Base-by-base conservation (phyloP, 2,888 invertebrate genomes). In the Amiota minor region DNA sequence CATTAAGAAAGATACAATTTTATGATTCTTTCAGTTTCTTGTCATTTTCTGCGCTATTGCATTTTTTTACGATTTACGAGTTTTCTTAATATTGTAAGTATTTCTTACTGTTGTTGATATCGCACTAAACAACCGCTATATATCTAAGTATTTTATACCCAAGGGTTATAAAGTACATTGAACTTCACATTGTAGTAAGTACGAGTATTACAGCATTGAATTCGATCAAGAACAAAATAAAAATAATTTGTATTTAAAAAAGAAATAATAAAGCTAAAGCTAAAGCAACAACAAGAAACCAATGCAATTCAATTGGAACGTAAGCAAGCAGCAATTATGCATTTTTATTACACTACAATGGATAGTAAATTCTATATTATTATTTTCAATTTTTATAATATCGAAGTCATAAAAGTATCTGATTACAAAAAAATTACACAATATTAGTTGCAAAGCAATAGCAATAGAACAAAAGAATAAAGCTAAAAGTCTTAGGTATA, bases 11-110 rank as follows among this genome's bases (percentile, higher is more conserved):
- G 9, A n/a, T 53, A 53, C 12, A 53, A n/a, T 53, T 53, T 53
- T 53, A 53, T 53, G 53, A 35, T 35, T 35, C 35, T 35, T 35
- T 35, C 6, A 35, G 61, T 18, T 10, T 12, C 12, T 61, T 61
- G 61, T 23, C 16, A 64, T 64, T 64, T 64, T 67, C 65, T 67
- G 65, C 65, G 46, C 47, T 6, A 64, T 61, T 70, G 53, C 70
- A 49, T 71, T 70, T 67, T 71, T 70, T 67, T 64, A 71, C 53
- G 55, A 71, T 20, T 53, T 53, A 20, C n/a, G 53, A 35, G 4
- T 35, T 55, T 65, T 71, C 64, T 53, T 53, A 53, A 14, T n/a
- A 53, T 16, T 53, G 16, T 9, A 53, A 53, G 4, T 53, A 53
- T 53, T 10, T n/a, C 6, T 53, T 9, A 11, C 10, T n/a, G 16